Evolutionary conservation across 2,888 invertebrate genomes (phyloP).

Genomic region (Himalopsyche japonica): DNA sequence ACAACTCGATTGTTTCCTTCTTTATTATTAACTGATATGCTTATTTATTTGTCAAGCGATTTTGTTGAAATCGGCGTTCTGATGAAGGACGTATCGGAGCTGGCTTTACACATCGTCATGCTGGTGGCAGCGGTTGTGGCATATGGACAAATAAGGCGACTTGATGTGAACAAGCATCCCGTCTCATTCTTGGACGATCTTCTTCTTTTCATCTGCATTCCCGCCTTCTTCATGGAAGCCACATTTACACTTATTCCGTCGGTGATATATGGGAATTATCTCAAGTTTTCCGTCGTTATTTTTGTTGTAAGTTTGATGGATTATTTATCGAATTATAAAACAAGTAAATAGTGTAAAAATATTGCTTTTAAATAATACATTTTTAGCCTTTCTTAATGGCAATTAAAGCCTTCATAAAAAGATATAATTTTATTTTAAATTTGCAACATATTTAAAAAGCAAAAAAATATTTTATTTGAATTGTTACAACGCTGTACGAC

Average conservation of each 20-base stretch:
- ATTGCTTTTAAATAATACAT: no score
- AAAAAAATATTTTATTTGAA: no score
- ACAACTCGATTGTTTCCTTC: no score
- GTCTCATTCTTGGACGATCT: conserved; percentile 71
- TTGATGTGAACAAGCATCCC: conserved; percentile 68
- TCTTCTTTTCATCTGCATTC: conserved; percentile 70
- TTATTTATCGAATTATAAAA: no score
- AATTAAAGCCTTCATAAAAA: no score
- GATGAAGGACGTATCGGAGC: conserved; percentile 58
- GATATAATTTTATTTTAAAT: no score
- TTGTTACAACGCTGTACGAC: no score
- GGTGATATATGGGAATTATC: conserved; percentile 55
- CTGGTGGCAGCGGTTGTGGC: conserved; percentile 63
- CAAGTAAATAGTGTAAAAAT: no score
- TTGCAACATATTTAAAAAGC: no score
- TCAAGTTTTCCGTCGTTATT: conserved; percentile 58
- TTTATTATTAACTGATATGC: no score
- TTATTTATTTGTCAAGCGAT: conserved; percentile 49
- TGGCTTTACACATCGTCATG: conserved; percentile 61
- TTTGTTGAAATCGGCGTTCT: conserved; percentile 56
- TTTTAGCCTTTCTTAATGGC: no score
- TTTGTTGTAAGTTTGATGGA: conserved; percentile 64
- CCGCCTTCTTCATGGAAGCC: conserved; percentile 72
- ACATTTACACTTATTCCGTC: conserved; percentile 71
- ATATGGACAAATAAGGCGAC: conserved; percentile 65